These are phyloP conservation scores for Ciconia boyciana DNA, from an alignment of 2,113 vertebrate genomes.

Conservation along the genomic window DNA sequence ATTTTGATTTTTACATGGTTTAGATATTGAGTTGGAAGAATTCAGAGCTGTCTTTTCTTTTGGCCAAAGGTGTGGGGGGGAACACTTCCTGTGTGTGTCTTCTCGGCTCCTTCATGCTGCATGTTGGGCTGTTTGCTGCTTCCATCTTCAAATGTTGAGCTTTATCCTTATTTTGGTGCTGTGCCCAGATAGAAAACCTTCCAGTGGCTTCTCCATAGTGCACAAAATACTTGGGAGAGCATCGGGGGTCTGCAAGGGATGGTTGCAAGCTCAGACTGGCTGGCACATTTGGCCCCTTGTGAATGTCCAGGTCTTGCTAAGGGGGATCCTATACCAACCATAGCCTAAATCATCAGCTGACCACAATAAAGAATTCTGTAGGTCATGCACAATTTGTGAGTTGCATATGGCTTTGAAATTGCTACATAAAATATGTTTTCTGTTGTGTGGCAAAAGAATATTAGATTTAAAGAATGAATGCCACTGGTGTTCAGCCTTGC, in stretches of 20 bases:
- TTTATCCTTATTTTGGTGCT: neutral
- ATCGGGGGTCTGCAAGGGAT: neutral
- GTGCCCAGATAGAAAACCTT: neutral
- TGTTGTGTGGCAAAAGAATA: neutral
- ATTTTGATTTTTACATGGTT: neutral
- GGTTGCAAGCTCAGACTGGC: neutral
- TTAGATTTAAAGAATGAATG: neutral
- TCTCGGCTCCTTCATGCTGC: neutral
- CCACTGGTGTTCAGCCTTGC: neutral
- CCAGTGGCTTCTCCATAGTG: neutral
- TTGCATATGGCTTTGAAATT: neutral
- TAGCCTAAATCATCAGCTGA: neutral
- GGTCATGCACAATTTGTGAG: rapidly evolving
- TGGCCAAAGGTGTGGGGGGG: neutral
- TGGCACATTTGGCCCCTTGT: neutral
- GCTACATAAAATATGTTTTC: neutral
- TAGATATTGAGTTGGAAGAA: neutral
- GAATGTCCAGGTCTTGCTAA: neutral
- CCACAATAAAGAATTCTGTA: neutral
- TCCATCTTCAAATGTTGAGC: neutral
- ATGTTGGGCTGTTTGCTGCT: neutral
- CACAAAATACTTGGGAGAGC: neutral
- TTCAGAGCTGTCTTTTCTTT: neutral
- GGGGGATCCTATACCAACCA: neutral
- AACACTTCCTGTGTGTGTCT: neutral